Evolutionary conservation across 92 coral and sea anemone genomes (phyloP), one percentile per base, ranked within the genome.

Genomic region (Parazoanthus swiftii): DNA sequence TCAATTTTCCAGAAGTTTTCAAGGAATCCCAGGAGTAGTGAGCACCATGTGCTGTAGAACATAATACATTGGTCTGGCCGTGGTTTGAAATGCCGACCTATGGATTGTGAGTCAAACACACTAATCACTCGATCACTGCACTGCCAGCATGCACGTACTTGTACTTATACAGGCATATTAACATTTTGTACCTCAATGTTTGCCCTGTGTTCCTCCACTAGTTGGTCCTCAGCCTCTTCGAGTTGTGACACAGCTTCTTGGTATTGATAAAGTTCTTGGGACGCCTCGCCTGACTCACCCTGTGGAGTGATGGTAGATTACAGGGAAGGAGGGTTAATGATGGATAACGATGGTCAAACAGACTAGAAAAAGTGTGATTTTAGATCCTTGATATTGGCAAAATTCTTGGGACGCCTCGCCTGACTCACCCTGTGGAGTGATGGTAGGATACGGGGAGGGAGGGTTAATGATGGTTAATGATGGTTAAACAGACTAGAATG

Each of bases 211-310:
- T 95, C 98, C 56, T 97, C 99, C 35, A 97, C 94, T 9, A 97
- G 56, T 50, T 95, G 95, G 76, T 97, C 99, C 71, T 97, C 99
- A 21, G 98, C 98, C 80, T 97, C 99, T 67, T 97, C 94, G 75
- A 97, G 93, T 82, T 97, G 98, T 23, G 98, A 90, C 14, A 97
- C 98, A 16, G 99, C 99, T 51, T 97, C 98, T 77, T 97, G 99
- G 89, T 95, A 97, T 15, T 98, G 95, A 93, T 97, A 97, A 46
- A 97, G 79, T 70, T 97, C 99, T 81, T 97, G 99, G 20, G 98
- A 95, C 33, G 96, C 91, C 76, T 97, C 99, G 29, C 99, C 98
- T 10, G 97, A 92, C 87, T 84, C 51, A n/a, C 98, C 98, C 98
- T 96, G 92, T 8, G 11, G 23, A 63, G 46, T 51, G 10, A 38